A percentile compares a stretch with the other conserved stretches of the same genome.
phyloP scores from a whole-genome alignment of 2,113 vertebrate genomes.

The Corythoichthys haematopterus region DNA sequence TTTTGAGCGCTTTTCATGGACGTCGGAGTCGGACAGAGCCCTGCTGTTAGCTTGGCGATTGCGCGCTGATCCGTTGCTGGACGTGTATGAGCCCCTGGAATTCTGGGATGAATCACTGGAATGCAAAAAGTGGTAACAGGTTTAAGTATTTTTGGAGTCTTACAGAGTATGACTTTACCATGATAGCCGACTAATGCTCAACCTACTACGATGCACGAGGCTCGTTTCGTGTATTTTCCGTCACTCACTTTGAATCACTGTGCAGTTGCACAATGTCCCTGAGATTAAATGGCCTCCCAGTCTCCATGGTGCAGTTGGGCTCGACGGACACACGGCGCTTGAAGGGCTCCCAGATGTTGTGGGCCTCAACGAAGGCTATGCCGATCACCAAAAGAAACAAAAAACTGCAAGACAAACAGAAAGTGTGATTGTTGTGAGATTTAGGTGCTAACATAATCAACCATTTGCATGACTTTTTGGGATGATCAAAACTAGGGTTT shows the following conservation, averaged over 20 bases:
- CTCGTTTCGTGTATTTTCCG: neutral
- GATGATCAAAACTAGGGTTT: too few relatives aligned
- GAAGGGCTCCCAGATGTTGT: constrained; percentile 98
- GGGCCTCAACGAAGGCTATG: constrained; percentile 94
- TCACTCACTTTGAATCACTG: constrained; percentile 88
- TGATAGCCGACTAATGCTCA: neutral
- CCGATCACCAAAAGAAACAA: constrained; percentile 95
- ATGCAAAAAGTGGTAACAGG: constrained; percentile 17
- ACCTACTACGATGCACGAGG: neutral
- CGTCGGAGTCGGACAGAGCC: constrained; percentile 71
- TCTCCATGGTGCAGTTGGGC: constrained; percentile 85
- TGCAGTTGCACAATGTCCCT: constrained; percentile 95
- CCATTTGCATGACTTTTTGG: too few relatives aligned
- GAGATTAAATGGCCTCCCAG: constrained; percentile 94
- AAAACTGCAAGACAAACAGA: constrained; percentile 63
- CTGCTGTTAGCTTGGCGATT: constrained; percentile 75
- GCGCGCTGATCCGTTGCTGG: constrained; percentile 73
- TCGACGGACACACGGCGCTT: constrained; percentile 88
- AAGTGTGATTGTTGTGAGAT: neutral
- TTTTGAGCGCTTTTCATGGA: constrained; percentile 74
- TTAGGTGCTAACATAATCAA: neutral
- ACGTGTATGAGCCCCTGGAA: constrained; percentile 78
- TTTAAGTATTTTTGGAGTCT: neutral
- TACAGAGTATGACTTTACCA: neutral
- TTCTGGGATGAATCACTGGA: constrained; percentile 78